Evolutionary conservation across 2,113 vertebrate species (phyloP).

Genomic region (Thryonomys swinderianus): DNA sequence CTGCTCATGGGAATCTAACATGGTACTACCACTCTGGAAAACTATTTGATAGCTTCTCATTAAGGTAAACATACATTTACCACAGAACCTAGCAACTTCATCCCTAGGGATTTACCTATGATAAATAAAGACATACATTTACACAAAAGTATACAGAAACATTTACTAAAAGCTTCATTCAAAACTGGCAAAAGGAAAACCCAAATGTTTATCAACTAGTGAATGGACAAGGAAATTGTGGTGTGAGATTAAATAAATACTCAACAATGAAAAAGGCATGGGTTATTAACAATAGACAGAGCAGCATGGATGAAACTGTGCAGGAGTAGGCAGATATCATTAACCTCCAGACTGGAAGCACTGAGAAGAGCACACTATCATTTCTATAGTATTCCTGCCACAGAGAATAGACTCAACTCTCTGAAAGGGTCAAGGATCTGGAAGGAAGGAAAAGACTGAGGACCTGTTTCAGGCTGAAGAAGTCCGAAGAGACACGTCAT

Average conservation of each 20-base stretch:
- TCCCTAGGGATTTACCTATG: not conserved
- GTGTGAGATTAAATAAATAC: not conserved
- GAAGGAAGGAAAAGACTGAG: constrained; percentile 15
- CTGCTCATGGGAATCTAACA: not conserved
- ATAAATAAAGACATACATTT: constrained; percentile 26
- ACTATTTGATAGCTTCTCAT: not conserved
- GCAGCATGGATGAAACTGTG: not conserved
- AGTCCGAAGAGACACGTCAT: not conserved
- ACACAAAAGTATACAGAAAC: constrained; percentile 16
- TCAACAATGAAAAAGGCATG: not conserved
- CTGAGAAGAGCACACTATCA: not conserved
- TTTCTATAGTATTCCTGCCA: not conserved
- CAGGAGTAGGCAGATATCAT: not conserved
- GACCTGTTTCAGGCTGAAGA: not conserved
- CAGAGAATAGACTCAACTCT: not conserved
- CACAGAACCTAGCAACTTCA: not conserved
- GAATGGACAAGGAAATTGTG: not conserved
- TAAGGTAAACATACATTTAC: constrained; percentile 28
- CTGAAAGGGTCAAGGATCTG: constrained; percentile 5
- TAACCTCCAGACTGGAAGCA: not conserved
- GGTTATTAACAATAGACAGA: constrained; percentile 16
- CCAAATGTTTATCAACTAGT: not conserved
- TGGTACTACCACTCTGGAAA: not conserved
- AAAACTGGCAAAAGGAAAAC: constrained; percentile 42
- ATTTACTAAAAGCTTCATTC: constrained; percentile 11